Evolutionary conservation across 2,888 invertebrate species (phyloP).

Genomic region (Stenotaenia linearis): DNA sequence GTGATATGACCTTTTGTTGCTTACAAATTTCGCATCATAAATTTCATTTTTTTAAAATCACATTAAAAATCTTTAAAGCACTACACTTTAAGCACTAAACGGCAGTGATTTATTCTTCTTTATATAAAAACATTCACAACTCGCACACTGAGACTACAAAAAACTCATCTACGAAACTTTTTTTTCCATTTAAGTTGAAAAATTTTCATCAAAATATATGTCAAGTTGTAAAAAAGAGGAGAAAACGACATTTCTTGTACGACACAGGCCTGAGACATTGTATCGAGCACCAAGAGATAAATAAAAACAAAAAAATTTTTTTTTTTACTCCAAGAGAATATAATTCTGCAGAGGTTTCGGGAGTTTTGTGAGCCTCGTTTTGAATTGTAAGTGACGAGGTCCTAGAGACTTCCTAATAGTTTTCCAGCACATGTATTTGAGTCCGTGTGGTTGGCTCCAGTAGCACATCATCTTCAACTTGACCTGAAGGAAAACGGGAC

Average conservation of each 20-base stretch:
- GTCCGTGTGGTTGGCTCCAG: conserved; percentile 42
- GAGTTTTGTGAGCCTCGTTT: conserved; percentile 12
- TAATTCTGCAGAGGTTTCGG: conserved; percentile 35
- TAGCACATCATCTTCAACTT: conserved; percentile 41
- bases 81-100: not conserved
- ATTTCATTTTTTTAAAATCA: no score
- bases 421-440: conserved; percentile 37
- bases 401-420: conserved; percentile 33
- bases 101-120: not conserved
- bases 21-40: not conserved
- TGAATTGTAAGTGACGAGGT: not conserved
- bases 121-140: conserved; percentile 5
- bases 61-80: not conserved
- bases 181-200: not conserved
- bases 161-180: not conserved
- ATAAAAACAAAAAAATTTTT: not conserved
- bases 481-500: conserved; percentile 43
- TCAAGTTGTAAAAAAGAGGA: not conserved
- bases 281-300: not conserved
- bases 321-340: conserved; percentile 35
- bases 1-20: not conserved
- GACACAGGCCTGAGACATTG: not conserved
- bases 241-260: not conserved
- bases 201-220: not conserved
- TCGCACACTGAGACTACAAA: not conserved